Base-by-base conservation (phyloP, 64 coral and sea anemone genomes). In the Hydrozoanthus tunicans region DNA sequence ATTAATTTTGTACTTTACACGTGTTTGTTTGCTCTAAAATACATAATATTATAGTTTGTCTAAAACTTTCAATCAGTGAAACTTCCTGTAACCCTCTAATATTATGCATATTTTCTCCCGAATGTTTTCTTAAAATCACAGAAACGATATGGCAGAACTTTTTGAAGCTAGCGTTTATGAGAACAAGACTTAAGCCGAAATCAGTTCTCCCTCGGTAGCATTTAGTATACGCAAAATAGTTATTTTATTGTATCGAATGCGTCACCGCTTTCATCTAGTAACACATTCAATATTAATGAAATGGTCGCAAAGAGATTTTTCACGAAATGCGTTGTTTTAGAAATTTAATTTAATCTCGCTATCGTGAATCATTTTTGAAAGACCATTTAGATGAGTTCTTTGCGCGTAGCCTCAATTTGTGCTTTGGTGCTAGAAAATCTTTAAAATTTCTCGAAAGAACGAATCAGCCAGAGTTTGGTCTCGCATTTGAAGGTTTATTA, bases 221-320 rank as follows among this genome's bases (percentile, higher is more conserved):
- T 13, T 65, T 90, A 54, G 79, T 61, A 56, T 77, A 67, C 8
- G 58, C 54, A 56, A 68, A 20, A 79, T 92, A 93, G 88, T 88
- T 93, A 93, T 86, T 93, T 86, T 78, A 78, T 94, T 54, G 66
- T 83, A 65, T 53, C 62, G 51, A 84, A 77, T 85, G 65, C 91
- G 79, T 94, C 90, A 79, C 79, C 70, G 89, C 79, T 94, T 89
- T 91, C 71, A 26, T 78, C 71, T 80, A 61, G 62, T 82, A 85
- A 84, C 71, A 68, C 93, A 94, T 94, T 17, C 52, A 94, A 94
- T 91, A 90, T 94, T 94, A 59, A 94, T 94, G 64, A 85, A 6
- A 56, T 78, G 66, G 85, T 62, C 79, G 79, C 69, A 84, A 61
- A 58, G 78, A 76, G 76, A 26, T 78, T 78, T 90, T 93, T 25